Base-by-base conservation (phyloP, 1,140 invertebrate genomes). In the Bombus confusus region DNA sequence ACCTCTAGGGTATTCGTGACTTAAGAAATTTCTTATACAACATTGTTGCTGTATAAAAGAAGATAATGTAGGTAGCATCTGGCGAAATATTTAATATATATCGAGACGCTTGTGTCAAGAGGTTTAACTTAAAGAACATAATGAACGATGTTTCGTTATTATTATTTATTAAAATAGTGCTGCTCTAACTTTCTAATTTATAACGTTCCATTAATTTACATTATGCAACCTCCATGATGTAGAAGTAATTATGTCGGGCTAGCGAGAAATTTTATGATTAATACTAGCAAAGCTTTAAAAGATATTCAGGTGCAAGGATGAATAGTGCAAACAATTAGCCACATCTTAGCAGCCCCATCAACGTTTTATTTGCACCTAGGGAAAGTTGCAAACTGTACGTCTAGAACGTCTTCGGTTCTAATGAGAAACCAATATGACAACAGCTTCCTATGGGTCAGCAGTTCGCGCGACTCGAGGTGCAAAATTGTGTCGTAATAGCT, bases 301-400 rank as follows among this genome's bases (percentile, higher is more conserved):
- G 10, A 47, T 15, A 31, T 37, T 15, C 25, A 52, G 47, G 18
- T 31, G 47, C 37, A 52, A 52, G 47, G 47, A 52, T 52, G 31
- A 52, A 72, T 47, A 77, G 79, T 43, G 52, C 47, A 86, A 88
- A 85, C 78, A 86, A 88, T 88, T 68, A 74, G 62, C 37, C 62
- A 41, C 43, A 31, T 76, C 37, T 80, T 34, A 28, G 25, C 28
- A 37, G 62, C 5, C 71, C 68, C 62, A 57, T 74, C 57, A 25
- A 71, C 74, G n/a, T 18, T 83, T 71, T 82, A 85, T 88, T 91
- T 91, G 77, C 87, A 83, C 86, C 82, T 71, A 87, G 89, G 87
- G 90, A 91, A 90, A 88, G 90, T 76, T 81, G 66, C 64, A 73
- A 77, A 15, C 18, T 79, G 76, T 72, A 75, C 71, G 13, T 22